Evolutionary conservation across 2,113 vertebrate species (phyloP), one percentile per base, ranked within the genome.

Genomic region (Oncorhynchus clarkii): DNA sequence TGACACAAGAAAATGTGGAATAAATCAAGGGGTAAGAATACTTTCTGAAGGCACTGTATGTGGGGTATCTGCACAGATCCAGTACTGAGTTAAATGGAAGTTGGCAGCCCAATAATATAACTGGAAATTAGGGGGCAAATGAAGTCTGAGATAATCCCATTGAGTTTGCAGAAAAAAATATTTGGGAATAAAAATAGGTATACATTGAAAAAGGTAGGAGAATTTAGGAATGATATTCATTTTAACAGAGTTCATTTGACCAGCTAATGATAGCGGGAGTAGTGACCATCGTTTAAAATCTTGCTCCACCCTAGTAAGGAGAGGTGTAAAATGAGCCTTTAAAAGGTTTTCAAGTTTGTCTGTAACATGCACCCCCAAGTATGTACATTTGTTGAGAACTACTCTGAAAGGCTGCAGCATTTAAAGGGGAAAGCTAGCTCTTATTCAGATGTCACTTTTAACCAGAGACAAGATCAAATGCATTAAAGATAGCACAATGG

Each of bases 181-280:
- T 39, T 70, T 70, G 4, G n/a, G 20, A 9, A 26, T 54, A 51
- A 69, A 69, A 31, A 16, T 69, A 69, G 67, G 22, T 24, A 45
- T 69, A 31, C 67, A 69, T 39, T 70, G 67, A 70, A 20, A 45
- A 8, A 45, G 67, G 18, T 45, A 70, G 69, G 45, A 49, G 26
- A 49, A 49, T 71, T 12, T 71, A 51, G 20, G 48, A 45, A 71
- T 45, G 11, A n/a, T 71, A 71, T 71, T 54, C 39, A 71, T 71
- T 71, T 49, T 51, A 18, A 45, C 20, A 18, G 8, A 48, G 8
- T 24, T 49, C 5, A 51, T 51, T 71, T 20, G 39, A 71, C 69
- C 69, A 71, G 45, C 68, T 45, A 48, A 20, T 45, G 68, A 70
- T 48, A 48, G 45, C 39, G 16, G 26, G 24, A 71, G 48, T 39